Evolutionary conservation across 2,113 vertebrate genomes (phyloP), one percentile per base, ranked within the genome.

Genomic region (Elachura formosa): DNA sequence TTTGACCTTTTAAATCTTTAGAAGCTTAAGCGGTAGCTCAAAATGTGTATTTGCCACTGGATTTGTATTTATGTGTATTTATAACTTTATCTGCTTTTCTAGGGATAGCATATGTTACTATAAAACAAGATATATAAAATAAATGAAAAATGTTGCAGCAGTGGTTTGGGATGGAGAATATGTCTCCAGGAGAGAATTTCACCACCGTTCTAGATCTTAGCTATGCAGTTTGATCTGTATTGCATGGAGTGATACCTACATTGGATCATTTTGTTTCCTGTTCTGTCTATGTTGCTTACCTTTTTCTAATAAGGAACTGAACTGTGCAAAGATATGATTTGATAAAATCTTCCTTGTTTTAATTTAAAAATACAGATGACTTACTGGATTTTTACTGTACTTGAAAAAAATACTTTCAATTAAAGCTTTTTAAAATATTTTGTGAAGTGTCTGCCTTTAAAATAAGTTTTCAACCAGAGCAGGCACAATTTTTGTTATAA

Each of bases 221-320:
- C 51, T 76, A 36, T 80, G 41, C 64, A 63, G 28, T 18, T 81
- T 34, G 36, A 17, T 88, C 8, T 16, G 40, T 49, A 51, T 29
- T 68, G 14, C 24, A 21, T 2, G 2, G 38, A 56, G 28, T 0
- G 0, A 63, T 71, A 51, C 28, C 1, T 36, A 12, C 45, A 36
- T 23, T 66, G n/a, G 46, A 73, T 79, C 7, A 21, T 54, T 94
- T 67, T 75, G 18, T 64, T 89, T 72, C 66, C 25, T 56, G 19
- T 59, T 89, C 52, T 23, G 5, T 19, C 72, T n/a, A 26, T 9
- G 28, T 29, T 74, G 31, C n/a, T 89, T 28, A 24, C 34, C 12
- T 25, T 83, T 81, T 77, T 86, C 36, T 69, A 36, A n/a, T 71
- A 69, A 51, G 51, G 31, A 67, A n/a, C 22, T 43, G 29, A 66